Evolutionary conservation across 2,113 vertebrate species (phyloP).

Genomic region (Saccopteryx bilineata): DNA sequence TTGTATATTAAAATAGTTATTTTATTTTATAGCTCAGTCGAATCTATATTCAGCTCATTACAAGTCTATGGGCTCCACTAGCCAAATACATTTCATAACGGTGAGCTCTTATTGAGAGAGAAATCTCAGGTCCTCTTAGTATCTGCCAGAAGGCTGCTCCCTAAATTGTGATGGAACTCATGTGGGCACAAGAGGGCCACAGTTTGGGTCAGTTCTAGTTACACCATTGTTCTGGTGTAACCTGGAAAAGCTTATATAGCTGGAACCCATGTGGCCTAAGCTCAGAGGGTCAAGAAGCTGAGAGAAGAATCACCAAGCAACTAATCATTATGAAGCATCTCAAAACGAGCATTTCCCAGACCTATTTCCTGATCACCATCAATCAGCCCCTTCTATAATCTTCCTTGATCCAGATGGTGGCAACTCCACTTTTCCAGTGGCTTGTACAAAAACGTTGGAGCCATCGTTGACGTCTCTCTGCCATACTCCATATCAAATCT

Average conservation of each 20-base stretch:
- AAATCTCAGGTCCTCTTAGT: constrained; percentile 6
- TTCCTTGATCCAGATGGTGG: neutral
- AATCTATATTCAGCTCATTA: constrained; percentile 78
- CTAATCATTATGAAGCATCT: neutral
- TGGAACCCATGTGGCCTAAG: neutral
- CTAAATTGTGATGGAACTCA: neutral
- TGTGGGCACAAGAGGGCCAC: neutral
- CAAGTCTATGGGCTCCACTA: constrained; percentile 44
- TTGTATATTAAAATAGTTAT: constrained; percentile 79
- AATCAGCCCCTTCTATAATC: neutral
- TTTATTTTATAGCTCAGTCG: constrained; percentile 82
- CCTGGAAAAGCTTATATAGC: neutral
- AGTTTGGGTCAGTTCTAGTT: neutral
- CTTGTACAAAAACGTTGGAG: neutral
- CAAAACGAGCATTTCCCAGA: neutral
- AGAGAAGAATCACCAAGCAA: neutral
- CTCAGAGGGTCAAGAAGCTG: neutral
- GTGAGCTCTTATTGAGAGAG: constrained; percentile 23
- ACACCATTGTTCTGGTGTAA: neutral
- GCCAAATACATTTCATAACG: constrained; percentile 55
- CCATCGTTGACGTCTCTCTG: neutral
- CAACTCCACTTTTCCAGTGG: neutral
- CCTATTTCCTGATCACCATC: fast-evolving
- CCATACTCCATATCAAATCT: neutral
- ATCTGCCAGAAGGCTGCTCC: neutral